These are phyloP conservation scores for Egretta garzetta DNA, from an alignment of 2,113 vertebrate species.

Conservation along the genomic window DNA sequence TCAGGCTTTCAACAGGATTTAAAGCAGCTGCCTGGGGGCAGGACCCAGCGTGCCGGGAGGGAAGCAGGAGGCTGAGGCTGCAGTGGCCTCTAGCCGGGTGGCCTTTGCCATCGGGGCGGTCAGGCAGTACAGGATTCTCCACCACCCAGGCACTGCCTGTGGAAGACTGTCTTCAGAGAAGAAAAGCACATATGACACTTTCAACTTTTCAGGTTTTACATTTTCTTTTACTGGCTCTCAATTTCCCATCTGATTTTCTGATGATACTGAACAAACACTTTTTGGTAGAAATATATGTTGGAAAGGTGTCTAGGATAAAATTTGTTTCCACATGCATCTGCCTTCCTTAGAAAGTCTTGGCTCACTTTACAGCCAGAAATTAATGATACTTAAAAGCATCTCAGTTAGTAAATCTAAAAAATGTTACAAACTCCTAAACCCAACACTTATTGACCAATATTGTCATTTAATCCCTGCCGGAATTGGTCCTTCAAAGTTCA, in stretches of 20 bases:
- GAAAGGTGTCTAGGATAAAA: background rate
- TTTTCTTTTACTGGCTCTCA: background rate
- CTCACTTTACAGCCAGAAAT: background rate
- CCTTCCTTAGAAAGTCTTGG: background rate
- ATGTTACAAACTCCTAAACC: background rate
- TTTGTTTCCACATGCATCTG: background rate
- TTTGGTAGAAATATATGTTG: background rate
- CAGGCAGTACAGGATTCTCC: rapidly evolving
- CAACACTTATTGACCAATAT: background rate
- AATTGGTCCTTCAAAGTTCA: background rate
- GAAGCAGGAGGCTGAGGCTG: background rate
- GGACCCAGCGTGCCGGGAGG: rapidly evolving
- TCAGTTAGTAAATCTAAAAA: background rate
- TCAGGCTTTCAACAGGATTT: background rate
- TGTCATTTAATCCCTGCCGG: background rate
- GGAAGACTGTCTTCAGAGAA: background rate
- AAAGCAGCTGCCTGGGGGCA: background rate
- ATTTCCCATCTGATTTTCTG: background rate
- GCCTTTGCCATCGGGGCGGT: background rate
- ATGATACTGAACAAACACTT: background rate
- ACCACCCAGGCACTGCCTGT: rapidly evolving
- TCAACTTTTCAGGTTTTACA: background rate
- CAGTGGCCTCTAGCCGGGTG: background rate
- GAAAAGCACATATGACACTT: background rate
- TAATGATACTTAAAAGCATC: background rate